A percentile compares a stretch with the other conserved stretches of the same genome.
phyloP scores from a whole-genome alignment of 2,888 invertebrate genomes.

The Sericinus montela region DNA sequence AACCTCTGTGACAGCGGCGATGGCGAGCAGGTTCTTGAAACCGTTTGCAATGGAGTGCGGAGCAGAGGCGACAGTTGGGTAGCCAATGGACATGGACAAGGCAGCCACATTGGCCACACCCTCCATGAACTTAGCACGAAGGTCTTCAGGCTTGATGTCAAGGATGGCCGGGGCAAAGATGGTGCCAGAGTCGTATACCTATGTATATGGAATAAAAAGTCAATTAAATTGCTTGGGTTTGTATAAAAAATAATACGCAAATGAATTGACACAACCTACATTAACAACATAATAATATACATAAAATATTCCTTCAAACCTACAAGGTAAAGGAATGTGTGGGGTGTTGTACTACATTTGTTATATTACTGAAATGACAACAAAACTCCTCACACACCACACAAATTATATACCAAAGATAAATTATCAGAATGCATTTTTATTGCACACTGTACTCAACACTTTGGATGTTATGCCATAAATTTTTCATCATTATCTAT shows the following conservation, averaged over 20 bases:
- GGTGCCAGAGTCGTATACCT: constrained; percentile 98
- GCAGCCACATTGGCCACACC: constrained; percentile 97
- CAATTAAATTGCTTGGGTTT: too few relatives aligned
- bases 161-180: constrained; percentile 98
- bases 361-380: constrained; percentile 21
- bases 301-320: too few relatives aligned
- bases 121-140: constrained; percentile 92
- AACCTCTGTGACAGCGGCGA: constrained; percentile 97
- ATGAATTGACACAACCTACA: too few relatives aligned
- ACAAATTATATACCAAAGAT: constrained; percentile 69
- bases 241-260: too few relatives aligned
- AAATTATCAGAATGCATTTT: constrained; percentile 63
- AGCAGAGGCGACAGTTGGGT: constrained; percentile 97
- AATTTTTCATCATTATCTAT: too few relatives aligned
- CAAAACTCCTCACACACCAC: constrained; percentile 29
- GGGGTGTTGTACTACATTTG: constrained; percentile 28
- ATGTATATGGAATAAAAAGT: too few relatives aligned
- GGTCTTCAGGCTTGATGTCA: constrained; percentile 98
- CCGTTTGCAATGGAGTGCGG: constrained; percentile 99
- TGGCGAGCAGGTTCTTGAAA: constrained; percentile 97
- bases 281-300: too few relatives aligned
- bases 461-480: constrained; percentile 53
- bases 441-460: constrained; percentile 69
- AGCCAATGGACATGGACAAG: constrained; percentile 94
- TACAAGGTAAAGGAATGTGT: too few relatives aligned